Conservation (phyloP, 1,140 invertebrate species). For the Drosophila mayri region DNA sequence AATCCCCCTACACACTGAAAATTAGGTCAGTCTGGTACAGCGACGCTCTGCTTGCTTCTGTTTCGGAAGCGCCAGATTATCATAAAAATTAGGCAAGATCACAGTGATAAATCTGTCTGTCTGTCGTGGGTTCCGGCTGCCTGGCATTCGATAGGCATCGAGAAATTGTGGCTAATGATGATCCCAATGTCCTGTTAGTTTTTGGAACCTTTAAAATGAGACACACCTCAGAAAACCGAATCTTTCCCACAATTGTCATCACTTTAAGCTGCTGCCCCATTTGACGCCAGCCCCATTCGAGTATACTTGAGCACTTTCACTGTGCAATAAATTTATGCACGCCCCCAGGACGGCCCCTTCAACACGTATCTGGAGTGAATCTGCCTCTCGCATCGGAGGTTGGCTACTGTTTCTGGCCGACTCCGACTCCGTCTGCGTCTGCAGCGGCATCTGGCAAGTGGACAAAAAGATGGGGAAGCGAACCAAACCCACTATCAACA, state of each 20-base stretch:
- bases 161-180: conserved; percentile 1
- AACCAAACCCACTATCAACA: conserved; percentile 72
- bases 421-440: conserved; percentile 16
- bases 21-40: conserved; percentile 66
- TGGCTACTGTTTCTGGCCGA: conserved; percentile 63
- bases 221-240: not conserved
- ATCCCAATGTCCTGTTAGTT: not conserved
- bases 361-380: conserved; percentile 48
- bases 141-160: conserved; percentile 53
- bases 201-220: not conserved
- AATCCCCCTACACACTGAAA: conserved; percentile 58
- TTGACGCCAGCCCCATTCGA: conserved; percentile 13
- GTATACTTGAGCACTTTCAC: conserved; percentile 25
- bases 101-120: conserved; percentile 45
- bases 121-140: not conserved
- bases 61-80: conserved; percentile 74
- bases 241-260: conserved; percentile 25
- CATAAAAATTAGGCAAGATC: conserved; percentile 71
- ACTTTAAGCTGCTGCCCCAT: conserved; percentile 15
- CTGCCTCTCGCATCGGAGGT: conserved; percentile 29
- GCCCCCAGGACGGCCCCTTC: conserved; percentile 37
- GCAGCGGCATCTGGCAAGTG: conserved; percentile 60
- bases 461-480: conserved; percentile 22
- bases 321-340: conserved; percentile 63
- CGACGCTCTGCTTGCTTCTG: conserved; percentile 31